Conservation (phyloP, 2,888 invertebrate genomes). For the Agonum fuliginosum region DNA sequence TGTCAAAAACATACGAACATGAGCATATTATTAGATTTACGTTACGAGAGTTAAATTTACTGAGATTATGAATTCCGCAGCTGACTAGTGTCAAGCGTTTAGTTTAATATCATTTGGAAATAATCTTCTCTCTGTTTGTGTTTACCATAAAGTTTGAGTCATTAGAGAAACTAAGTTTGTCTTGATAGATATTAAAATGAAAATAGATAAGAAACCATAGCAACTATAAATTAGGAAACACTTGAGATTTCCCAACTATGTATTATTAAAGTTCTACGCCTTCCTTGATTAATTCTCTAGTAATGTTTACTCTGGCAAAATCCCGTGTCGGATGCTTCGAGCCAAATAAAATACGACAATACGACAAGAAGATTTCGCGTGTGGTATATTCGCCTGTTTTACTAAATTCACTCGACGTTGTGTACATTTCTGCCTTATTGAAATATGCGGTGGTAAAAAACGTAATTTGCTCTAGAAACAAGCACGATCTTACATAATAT, state of each 20-base stretch:
- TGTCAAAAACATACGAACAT: constrained; percentile 23
- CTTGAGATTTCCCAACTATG: constrained; percentile 11
- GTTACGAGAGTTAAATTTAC: constrained; percentile 18
- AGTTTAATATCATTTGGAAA: constrained; percentile 41
- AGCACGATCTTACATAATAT: no score
- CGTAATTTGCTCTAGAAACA: no score
- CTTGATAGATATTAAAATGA: constrained; percentile 18
- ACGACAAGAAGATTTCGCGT: not conserved
- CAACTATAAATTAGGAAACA: constrained; percentile 31
- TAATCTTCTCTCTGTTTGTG: constrained; percentile 36
- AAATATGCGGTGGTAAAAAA: constrained; percentile 1
- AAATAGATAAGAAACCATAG: constrained; percentile 37
- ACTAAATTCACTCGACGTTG: not conserved
- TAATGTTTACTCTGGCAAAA: constrained; percentile 33
- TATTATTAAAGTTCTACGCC: constrained; percentile 39
- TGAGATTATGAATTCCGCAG: constrained; percentile 24
- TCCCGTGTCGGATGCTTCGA: constrained; percentile 9
- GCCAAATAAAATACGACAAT: constrained; percentile 7
- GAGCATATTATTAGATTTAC: constrained; percentile 26
- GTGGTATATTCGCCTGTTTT: not conserved
- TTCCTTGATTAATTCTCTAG: constrained; percentile 16
- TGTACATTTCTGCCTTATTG: constrained; percentile 2
- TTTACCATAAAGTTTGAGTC: constrained; percentile 32
- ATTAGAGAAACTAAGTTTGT: constrained; percentile 39
- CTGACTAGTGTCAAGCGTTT: constrained; percentile 21